Evolutionary conservation across 1,140 invertebrate genomes (phyloP), one percentile per base, ranked within the genome.

Genomic region (Anastrepha ludens): DNA sequence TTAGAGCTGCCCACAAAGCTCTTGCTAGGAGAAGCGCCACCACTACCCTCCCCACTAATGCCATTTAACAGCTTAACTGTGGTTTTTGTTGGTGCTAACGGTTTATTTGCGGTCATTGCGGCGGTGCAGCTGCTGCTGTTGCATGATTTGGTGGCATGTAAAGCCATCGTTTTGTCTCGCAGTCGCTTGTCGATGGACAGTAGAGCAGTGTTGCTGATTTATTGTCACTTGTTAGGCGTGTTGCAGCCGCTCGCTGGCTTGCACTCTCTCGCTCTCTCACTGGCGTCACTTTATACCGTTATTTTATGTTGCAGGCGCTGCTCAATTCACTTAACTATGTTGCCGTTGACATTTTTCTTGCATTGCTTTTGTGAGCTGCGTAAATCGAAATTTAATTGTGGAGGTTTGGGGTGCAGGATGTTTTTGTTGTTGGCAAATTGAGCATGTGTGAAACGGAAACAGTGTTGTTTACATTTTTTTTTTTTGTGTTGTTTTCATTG

Each of bases 111-210:
- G 50, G 60, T 59, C 20, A 86, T 6, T 58, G 87, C 86, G 59
- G 85, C 81, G 59, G 17, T 86, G 58, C 39, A 87, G 67, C 78
- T 58, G 86, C 60, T 87, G 87, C 11, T 87, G 87, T 60, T 89
- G 87, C 89, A 89, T 74, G 90, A 86, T 85, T 89, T 90, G 3
- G 88, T 88, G 87, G 89, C 88, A 85, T 90, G 88, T 88, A 89
- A 89, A 74, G 87, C 87, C 88, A 87, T 59, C 62, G 60, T 86
- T 87, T 81, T 41, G 41, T 29, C 13, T 0, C 1, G n/a, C 9
- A 17, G 13, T 62, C n/a, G 50, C 50, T 55, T 6, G 3, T 17
- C 13, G 13, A n/a, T 13, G 60, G 60, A 2, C 60, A 62, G 9
- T 17, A 17, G 60, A 62, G 15, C 9, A n/a, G 13, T 62, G 60